Percentiles rank a stretch among this genome's conserved stretches.
These are phyloP conservation scores for Nycticorax nycticorax DNA, from an alignment of 2,113 vertebrate genomes.

Conservation along the genomic window DNA sequence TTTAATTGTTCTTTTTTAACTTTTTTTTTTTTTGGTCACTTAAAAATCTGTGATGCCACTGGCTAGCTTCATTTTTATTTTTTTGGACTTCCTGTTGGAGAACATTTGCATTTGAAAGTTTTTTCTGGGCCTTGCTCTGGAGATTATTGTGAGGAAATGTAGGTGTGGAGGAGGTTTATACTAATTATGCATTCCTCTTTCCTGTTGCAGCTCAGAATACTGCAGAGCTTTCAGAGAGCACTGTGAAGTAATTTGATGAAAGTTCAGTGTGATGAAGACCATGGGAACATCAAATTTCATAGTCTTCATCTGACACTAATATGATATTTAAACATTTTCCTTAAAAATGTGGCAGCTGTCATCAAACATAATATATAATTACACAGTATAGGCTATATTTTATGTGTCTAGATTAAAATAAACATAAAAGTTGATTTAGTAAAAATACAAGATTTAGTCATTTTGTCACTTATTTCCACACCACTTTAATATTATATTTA, in stretches of 20 bases:
- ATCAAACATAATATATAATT: background rate
- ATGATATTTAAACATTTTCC: background rate
- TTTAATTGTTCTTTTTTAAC: background rate
- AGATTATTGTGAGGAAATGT: background rate
- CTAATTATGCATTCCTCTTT: background rate
- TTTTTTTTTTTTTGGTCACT: background rate
- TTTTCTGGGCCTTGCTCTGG: background rate
- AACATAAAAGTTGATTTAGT: background rate
- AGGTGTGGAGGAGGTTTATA: background rate
- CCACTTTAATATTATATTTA: background rate
- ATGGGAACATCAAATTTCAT: background rate
- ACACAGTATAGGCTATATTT: background rate
- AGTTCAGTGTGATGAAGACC: background rate
- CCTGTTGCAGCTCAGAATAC: background rate
- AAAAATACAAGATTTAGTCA: background rate
- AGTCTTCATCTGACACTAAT: background rate
- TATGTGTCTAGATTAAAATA: background rate
- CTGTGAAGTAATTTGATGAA: background rate
- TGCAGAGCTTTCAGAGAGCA: background rate
- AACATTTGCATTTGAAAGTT: background rate
- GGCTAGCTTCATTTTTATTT: background rate
- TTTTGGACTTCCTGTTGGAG: background rate
- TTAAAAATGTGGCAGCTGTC: background rate
- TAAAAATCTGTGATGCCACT: background rate
- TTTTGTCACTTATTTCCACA: background rate